phyloP scores from a whole-genome alignment of 2,113 vertebrate genomes.

The Notarius quadriscutis region DNA sequence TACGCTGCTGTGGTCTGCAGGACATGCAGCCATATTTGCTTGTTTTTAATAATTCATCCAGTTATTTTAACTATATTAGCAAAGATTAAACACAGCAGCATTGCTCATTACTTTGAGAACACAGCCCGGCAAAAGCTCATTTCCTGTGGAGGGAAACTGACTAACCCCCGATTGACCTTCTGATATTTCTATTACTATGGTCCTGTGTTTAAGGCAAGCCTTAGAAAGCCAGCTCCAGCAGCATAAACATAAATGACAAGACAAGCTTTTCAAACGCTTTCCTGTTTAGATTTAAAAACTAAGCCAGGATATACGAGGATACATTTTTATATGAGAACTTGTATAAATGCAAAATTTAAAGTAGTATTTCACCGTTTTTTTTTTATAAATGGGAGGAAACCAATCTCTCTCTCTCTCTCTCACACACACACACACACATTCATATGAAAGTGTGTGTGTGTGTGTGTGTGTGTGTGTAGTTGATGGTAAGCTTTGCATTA shows the following conservation, averaged over 20 bases:
- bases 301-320: constrained; percentile 58
- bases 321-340: constrained; percentile 32
- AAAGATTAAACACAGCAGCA: constrained; percentile 77
- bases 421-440: too few relatives aligned
- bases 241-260: constrained; percentile 66
- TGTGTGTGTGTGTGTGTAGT: too few relatives aligned
- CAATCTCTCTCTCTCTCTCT: neutral
- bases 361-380: neutral
- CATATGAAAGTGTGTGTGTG: neutral
- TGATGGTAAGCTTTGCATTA: too few relatives aligned
- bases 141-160: constrained; percentile 77
- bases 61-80: constrained; percentile 84
- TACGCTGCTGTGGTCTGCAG: constrained; percentile 61
- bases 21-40: constrained; percentile 69
- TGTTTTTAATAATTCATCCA: constrained; percentile 82
- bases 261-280: constrained; percentile 65
- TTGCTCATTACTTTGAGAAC: constrained; percentile 80
- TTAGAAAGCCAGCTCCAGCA: constrained; percentile 73
- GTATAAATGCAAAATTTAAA: neutral
- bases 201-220: constrained; percentile 72
- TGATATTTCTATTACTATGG: constrained; percentile 78
- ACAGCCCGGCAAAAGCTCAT: constrained; percentile 79
- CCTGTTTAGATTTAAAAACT: constrained; percentile 61
- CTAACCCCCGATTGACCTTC: constrained; percentile 77
- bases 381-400: neutral